Conservation (phyloP, 2,113 vertebrate genomes). For the Vidua macroura region DNA sequence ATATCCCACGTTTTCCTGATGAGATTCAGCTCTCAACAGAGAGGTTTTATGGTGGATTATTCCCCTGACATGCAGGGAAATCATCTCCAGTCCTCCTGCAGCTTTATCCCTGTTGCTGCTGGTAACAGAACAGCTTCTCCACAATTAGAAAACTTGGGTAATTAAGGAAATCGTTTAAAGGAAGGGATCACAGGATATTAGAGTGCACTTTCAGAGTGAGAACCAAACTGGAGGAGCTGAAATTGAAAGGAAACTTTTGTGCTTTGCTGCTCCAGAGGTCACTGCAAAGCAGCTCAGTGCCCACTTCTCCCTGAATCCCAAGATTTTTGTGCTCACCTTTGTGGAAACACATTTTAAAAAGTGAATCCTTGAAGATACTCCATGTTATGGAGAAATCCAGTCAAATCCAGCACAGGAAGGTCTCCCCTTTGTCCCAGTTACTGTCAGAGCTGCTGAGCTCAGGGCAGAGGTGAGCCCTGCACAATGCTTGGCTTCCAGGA, state of each 20-base stretch:
- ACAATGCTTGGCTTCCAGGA: background rate
- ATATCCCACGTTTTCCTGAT: background rate
- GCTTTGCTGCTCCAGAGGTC: background rate
- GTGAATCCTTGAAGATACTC: background rate
- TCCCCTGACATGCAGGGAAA: background rate
- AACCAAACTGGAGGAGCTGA: background rate
- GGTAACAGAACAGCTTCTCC: background rate
- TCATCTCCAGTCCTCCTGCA: background rate
- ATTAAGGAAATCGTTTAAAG: background rate
- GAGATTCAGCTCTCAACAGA: background rate
- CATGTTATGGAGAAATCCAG: background rate
- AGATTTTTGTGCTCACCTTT: background rate
- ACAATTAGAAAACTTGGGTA: background rate
- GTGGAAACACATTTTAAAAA: background rate
- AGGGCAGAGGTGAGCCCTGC: background rate
- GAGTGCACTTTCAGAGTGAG: background rate
- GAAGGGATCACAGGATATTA: background rate
- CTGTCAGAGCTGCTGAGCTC: background rate
- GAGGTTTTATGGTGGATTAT: background rate
- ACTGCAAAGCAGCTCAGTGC: background rate
- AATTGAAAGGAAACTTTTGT: background rate
- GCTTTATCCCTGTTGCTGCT: background rate
- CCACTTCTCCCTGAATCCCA: background rate
- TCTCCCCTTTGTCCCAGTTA: background rate
- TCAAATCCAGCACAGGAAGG: background rate